These are phyloP conservation scores for Eretmocerus hayati DNA, from an alignment of 2,888 invertebrate genomes.

Conservation along the genomic window DNA sequence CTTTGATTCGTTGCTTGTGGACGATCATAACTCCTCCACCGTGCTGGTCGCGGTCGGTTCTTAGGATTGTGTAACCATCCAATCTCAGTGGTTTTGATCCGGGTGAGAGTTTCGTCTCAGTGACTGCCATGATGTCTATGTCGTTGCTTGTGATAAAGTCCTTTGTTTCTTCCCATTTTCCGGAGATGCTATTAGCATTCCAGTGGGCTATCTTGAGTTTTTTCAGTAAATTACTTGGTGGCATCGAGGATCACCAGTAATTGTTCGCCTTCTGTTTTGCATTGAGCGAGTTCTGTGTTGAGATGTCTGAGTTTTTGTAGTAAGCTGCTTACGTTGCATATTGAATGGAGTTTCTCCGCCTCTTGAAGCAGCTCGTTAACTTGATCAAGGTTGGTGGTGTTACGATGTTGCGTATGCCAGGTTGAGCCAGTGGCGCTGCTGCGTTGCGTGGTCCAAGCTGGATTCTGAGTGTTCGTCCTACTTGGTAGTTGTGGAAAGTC, in stretches of 20 bases:
- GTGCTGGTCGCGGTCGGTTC: conserved; percentile 8
- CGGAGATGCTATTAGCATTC: background rate
- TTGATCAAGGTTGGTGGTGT: too few species aligned
- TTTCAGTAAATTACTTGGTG: background rate
- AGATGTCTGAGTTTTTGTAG: background rate
- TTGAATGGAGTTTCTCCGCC: background rate
- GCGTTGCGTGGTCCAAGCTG: too few species aligned
- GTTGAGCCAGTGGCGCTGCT: too few species aligned
- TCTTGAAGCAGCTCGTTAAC: too few species aligned
- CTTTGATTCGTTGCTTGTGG: background rate
- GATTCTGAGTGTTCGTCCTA: too few species aligned
- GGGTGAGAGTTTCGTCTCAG: background rate
- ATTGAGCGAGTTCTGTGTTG: background rate
- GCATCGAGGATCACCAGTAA: background rate
- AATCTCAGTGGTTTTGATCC: background rate
- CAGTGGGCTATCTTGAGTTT: conserved; percentile 1
- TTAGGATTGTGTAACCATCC: background rate
- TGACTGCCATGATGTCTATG: background rate
- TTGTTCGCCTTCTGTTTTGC: background rate
- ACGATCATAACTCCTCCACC: conserved; percentile 13
- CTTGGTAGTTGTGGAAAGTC: too few species aligned
- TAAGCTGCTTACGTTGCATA: background rate
- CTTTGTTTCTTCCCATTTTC: background rate
- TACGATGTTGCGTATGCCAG: too few species aligned
- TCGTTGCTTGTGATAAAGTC: background rate